Conservation (phyloP, 2,888 invertebrate species). For the Machimus atricapillus region DNA sequence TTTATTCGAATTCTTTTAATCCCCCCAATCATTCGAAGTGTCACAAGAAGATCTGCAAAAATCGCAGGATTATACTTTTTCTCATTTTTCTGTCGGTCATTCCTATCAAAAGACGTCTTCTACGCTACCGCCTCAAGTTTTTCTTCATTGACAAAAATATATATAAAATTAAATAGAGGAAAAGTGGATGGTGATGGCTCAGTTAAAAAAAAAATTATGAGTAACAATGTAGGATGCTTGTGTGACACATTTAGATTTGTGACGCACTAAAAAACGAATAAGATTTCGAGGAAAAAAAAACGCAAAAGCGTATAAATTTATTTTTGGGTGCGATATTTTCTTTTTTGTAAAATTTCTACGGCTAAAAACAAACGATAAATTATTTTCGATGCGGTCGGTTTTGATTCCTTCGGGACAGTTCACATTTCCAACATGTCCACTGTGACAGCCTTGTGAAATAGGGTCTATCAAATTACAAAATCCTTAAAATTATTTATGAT, state of each 20-base stretch:
- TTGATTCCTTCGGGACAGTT: neutral
- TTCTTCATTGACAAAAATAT: neutral
- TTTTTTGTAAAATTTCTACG: neutral
- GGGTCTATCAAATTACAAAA: neutral
- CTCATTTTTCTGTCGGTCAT: neutral
- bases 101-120: neutral
- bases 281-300: neutral
- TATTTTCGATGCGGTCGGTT: neutral
- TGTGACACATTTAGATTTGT: neutral
- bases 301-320: neutral
- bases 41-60: neutral
- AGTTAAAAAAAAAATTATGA: neutral
- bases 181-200: neutral
- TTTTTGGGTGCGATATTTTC: neutral
- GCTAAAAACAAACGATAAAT: neutral
- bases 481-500: neutral
- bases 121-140: neutral
- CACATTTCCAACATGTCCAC: neutral
- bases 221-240: neutral
- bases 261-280: neutral
- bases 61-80: neutral
- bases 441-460: neutral
- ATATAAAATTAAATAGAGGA: neutral
- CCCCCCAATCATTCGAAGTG: neutral
- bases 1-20: neutral